Conservation (phyloP, 2,797 vertebrate genomes). For the Pseudomugil tenellus region DNA sequence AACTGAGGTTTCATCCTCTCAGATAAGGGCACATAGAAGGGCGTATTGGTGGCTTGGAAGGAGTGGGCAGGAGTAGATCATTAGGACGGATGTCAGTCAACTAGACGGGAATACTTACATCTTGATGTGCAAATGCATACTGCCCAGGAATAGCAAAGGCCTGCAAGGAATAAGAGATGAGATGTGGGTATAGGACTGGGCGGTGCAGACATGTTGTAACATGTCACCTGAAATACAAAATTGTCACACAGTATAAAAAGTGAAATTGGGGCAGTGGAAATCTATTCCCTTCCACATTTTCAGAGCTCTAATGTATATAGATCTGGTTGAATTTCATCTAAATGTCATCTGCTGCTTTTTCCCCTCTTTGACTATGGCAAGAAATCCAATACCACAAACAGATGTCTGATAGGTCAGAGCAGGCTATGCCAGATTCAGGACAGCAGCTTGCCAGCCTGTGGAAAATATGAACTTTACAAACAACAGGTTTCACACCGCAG, state of each 20-base stretch:
- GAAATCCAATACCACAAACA: slow-evolving; percentile 74
- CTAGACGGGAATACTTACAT: slow-evolving; percentile 87
- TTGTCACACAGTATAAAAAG: slow-evolving; percentile 15
- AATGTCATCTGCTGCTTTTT: slow-evolving; percentile 72
- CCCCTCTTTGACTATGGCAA: slow-evolving; percentile 49
- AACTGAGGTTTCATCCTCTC: slow-evolving; percentile 62
- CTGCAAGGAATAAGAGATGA: slow-evolving; percentile 66
- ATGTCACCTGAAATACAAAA: slow-evolving; percentile 34
- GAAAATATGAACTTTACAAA: slow-evolving; percentile 48
- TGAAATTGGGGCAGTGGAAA: slow-evolving; percentile 42
- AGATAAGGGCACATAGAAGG: slow-evolving; percentile 69
- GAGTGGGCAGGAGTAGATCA: slow-evolving; percentile 76
- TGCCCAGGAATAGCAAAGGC: slow-evolving; percentile 93
- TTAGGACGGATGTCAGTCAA: slow-evolving; percentile 58
- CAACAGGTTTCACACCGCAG: slow-evolving; percentile 36
- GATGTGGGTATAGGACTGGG: slow-evolving; percentile 8
- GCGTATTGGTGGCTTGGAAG: slow-evolving; percentile 60
- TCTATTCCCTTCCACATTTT: slow-evolving; percentile 47
- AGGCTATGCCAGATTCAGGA: slow-evolving; percentile 59
- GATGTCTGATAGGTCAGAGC: slow-evolving; percentile 73
- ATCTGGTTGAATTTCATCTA: slow-evolving; percentile 73
- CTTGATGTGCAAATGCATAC: slow-evolving; percentile 93
- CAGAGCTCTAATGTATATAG: slow-evolving; percentile 60
- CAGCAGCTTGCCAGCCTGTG: slow-evolving; percentile 37
- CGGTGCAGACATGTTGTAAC: slow-evolving; percentile 26